Evolutionary conservation across 2,888 invertebrate genomes (phyloP), one percentile per base, ranked within the genome.

Genomic region (Desoria tigrina): DNA sequence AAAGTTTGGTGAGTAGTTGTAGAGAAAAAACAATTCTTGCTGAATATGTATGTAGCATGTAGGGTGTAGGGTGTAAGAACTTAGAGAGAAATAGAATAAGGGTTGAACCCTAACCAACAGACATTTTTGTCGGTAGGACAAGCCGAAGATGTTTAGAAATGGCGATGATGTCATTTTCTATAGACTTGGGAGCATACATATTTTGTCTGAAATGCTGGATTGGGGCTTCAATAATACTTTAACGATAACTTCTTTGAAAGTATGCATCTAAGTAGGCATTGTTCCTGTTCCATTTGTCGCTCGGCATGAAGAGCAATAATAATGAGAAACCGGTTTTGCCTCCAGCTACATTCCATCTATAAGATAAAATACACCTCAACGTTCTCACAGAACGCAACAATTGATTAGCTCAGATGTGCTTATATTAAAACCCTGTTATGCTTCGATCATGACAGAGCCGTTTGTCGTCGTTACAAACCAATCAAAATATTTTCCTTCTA

Each of bases 261-360:
- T 32, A 32, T 32, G 11, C 32, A 32, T 32, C 4, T 32, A 32
- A 7, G 11, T 32, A 7, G 32, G 4, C 11, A 32, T 11, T 11
- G 6, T 32, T 32, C 4, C 32, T 32, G 32, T 4, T 32, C 32
- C 32, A 32, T 32, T 32, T 32, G 32, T 32, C 32, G 32, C 32
- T 32, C 11, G 6, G 11, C 32, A 32, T 11, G 11, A 32, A 4
- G 32, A 32, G 32, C 32, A 32, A 32, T 26, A 23, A 27, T 23
- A 51, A 51, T 55, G 37, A 55, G 21, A 27, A 55, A 55, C 55
- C 55, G 55, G 55, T 55, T 55, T 55, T 32, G 28, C 55, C 55
- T 55, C 55, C 32, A 55, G 55, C 32, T 28, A 55, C 26, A 51
- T 26, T 21, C 21, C 45, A 21, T 9, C 45, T 45, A 4, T 21